Conservation (phyloP, 2,797 vertebrate species). For the Tympanoctomys barrerae region DNA sequence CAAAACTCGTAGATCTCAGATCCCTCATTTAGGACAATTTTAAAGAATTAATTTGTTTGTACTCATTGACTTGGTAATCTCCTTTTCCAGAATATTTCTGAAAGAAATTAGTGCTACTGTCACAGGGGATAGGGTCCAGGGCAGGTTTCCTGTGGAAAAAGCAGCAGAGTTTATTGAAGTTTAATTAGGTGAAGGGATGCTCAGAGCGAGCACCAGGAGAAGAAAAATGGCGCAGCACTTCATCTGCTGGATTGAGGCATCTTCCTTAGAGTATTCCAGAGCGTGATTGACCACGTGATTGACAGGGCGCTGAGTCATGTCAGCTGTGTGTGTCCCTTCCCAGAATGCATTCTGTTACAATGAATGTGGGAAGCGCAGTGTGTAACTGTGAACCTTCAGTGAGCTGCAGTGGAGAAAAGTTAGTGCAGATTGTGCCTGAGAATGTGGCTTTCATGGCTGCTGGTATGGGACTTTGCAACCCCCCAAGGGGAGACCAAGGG, state of each 20-base stretch:
- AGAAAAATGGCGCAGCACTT: background rate
- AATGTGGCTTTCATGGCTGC: background rate
- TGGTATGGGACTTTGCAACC: background rate
- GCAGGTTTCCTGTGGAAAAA: background rate
- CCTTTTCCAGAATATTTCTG: background rate
- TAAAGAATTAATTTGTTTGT: background rate
- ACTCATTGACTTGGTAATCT: background rate
- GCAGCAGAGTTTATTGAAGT: background rate
- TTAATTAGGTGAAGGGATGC: background rate
- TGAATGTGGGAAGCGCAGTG: background rate
- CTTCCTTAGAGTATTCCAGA: background rate
- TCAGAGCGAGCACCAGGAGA: background rate
- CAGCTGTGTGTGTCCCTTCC: background rate
- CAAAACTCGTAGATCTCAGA: background rate
- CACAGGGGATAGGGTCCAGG: background rate
- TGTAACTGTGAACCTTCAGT: too few species aligned
- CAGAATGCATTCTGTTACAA: background rate
- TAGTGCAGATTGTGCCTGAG: background rate
- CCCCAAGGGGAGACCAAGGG: background rate
- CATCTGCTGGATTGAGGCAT: background rate
- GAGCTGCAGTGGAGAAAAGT: background rate
- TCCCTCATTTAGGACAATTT: background rate
- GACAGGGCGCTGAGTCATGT: background rate
- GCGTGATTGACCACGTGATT: background rate
- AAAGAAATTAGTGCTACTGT: background rate